Evolutionary conservation across 2,113 vertebrate species (phyloP).

Genomic region (Formicarius rufipectus): DNA sequence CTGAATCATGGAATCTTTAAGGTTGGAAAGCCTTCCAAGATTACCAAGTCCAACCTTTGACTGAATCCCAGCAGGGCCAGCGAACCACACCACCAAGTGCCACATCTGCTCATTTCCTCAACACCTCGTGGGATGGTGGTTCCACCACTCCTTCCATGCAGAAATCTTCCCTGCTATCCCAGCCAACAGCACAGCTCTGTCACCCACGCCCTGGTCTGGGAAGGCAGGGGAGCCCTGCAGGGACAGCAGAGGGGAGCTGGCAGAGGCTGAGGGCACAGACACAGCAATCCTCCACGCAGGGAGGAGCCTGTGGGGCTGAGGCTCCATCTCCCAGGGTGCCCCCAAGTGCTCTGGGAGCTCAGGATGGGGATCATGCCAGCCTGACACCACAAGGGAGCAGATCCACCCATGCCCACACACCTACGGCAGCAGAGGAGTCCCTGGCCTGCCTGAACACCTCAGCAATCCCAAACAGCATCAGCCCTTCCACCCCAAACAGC

Average conservation of each 20-base stretch:
- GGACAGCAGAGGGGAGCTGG: neutral
- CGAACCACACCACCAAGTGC: neutral
- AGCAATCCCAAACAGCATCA: neutral
- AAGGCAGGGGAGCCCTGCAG: neutral
- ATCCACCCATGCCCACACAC: neutral
- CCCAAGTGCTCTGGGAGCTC: too few species aligned
- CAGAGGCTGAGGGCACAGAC: neutral
- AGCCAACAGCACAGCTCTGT: neutral
- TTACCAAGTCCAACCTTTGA: neutral
- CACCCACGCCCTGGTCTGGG: rapidly evolving
- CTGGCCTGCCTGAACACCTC: neutral
- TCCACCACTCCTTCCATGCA: neutral
- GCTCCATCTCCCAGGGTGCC: neutral
- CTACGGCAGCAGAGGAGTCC: neutral
- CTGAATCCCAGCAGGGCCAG: neutral
- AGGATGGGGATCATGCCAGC: rapidly evolving
- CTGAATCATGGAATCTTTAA: neutral
- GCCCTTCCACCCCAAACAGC: neutral
- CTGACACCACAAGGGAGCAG: rapidly evolving
- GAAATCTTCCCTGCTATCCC: neutral
- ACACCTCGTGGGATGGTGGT: neutral
- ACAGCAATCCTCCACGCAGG: neutral
- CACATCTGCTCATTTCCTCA: neutral
- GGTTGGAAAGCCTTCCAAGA: neutral
- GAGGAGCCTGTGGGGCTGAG: neutral